Evolutionary conservation across 2,113 vertebrate genomes (phyloP).

Genomic region (Clarias batrachus): DNA sequence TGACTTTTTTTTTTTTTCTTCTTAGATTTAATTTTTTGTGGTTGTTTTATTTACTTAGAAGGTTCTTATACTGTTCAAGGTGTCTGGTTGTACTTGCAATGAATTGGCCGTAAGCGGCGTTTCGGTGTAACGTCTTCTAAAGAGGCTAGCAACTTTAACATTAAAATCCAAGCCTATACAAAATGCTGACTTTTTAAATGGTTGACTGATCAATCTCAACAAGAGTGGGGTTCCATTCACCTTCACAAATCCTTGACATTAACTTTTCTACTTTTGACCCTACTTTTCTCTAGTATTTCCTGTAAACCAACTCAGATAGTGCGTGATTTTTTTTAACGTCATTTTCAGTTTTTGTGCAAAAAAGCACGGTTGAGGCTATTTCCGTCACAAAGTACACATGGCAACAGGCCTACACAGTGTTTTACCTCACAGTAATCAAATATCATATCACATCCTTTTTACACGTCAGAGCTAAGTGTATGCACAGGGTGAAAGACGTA

Average conservation of each 20-base stretch:
- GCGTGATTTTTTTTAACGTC: not conserved
- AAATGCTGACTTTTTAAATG: not conserved
- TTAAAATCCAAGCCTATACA: not conserved
- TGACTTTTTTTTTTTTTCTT: too few relatives aligned
- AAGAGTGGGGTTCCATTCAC: not conserved
- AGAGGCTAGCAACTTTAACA: not conserved
- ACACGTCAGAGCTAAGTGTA: not conserved
- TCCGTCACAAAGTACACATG: constrained; percentile 4
- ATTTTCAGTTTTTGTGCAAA: not conserved
- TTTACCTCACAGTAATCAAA: not conserved
- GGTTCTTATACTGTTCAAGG: not conserved
- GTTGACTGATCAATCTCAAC: not conserved
- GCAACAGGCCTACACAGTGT: not conserved
- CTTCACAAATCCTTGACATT: not conserved
- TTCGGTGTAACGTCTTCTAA: not conserved
- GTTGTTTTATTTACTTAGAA: not conserved
- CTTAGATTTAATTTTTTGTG: not conserved
- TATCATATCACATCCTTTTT: not conserved
- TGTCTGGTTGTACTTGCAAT: not conserved
- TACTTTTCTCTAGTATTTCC: not conserved
- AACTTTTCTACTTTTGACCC: not conserved
- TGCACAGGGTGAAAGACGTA: not conserved
- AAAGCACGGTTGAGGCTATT: not conserved
- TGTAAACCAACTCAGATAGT: not conserved
- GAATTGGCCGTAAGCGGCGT: not conserved